These are phyloP conservation scores for Xylocampa areola DNA, from an alignment of 2,888 invertebrate species.

Conservation along the genomic window DNA sequence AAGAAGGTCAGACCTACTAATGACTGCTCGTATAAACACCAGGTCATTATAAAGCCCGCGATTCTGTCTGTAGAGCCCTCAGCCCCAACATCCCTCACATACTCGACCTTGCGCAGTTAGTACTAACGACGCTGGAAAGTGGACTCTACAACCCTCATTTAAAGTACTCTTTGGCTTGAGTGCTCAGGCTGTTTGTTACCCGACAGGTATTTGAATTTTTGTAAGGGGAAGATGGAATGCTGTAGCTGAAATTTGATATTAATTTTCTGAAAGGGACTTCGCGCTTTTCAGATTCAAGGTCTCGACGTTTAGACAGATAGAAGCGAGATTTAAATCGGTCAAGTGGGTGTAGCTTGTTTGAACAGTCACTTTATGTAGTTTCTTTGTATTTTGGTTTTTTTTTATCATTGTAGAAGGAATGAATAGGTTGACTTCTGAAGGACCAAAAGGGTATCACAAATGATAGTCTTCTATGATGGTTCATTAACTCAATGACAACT, in stretches of 20 bases:
- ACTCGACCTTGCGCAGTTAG: conserved; percentile 59
- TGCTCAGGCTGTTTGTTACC: conserved; percentile 16
- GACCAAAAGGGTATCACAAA: too few species aligned
- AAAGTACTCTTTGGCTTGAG: conserved; percentile 53
- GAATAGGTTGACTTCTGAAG: too few species aligned
- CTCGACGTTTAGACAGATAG: conserved; percentile 21
- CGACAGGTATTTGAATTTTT: conserved; percentile 54
- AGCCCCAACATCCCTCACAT: conserved; percentile 28
- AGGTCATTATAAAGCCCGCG: conserved; percentile 39
- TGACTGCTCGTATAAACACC: conserved; percentile 34
- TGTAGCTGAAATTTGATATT: conserved; percentile 41
- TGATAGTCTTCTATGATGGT: too few species aligned
- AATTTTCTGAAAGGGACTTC: conserved; percentile 33
- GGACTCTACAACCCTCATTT: conserved; percentile 42
- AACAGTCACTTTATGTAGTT: too few species aligned
- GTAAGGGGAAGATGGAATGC: conserved; percentile 17
- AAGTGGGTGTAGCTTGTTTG: too few species aligned
- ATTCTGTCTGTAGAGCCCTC: conserved; percentile 26
- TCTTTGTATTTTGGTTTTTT: too few species aligned
- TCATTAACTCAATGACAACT: too few species aligned
- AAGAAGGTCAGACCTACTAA: conserved; percentile 43
- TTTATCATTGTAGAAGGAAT: too few species aligned
- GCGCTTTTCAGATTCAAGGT: conserved; percentile 23
- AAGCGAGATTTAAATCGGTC: too few species aligned
- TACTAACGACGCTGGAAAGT: conserved; percentile 55